Conservation (phyloP, 2,888 invertebrate species). For the Drosophila quasianomalipes region DNA sequence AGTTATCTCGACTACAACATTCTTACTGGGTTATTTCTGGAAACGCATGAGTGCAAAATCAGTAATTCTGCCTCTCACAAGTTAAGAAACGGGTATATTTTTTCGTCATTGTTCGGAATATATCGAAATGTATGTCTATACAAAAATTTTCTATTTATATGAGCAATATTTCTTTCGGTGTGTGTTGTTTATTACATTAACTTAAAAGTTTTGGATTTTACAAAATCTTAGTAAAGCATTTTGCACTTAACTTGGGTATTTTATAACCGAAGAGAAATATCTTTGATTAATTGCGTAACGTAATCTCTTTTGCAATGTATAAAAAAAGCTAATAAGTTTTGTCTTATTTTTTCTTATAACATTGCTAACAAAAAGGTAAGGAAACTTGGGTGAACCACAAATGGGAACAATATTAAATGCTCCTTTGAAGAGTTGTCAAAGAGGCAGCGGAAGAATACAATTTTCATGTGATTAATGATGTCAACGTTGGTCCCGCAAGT, state of each 20-base stretch:
- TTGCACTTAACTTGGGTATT: neutral
- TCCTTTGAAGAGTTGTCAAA: constrained; percentile 37
- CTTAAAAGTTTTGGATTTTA: neutral
- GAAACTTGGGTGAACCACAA: constrained; percentile 25
- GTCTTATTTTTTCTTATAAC: neutral
- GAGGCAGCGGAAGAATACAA: constrained; percentile 25
- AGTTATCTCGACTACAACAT: neutral
- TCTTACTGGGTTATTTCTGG: neutral
- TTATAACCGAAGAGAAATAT: neutral
- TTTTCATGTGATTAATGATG: constrained; percentile 65
- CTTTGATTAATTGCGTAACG: neutral
- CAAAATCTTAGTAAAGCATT: neutral
- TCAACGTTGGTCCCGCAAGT: constrained; percentile 39
- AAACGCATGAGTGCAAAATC: neutral
- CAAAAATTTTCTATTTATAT: neutral
- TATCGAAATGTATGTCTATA: neutral
- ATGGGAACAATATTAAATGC: constrained; percentile 18
- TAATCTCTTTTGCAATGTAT: neutral
- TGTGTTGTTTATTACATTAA: neutral
- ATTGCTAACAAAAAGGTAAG: neutral
- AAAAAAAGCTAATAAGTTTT: constrained; percentile 8
- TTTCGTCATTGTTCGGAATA: neutral
- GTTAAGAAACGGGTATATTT: neutral
- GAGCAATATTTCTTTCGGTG: neutral
- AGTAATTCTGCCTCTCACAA: neutral